Evolutionary conservation across 2,888 invertebrate species (phyloP).

Genomic region (Micoletzkya japonica): DNA sequence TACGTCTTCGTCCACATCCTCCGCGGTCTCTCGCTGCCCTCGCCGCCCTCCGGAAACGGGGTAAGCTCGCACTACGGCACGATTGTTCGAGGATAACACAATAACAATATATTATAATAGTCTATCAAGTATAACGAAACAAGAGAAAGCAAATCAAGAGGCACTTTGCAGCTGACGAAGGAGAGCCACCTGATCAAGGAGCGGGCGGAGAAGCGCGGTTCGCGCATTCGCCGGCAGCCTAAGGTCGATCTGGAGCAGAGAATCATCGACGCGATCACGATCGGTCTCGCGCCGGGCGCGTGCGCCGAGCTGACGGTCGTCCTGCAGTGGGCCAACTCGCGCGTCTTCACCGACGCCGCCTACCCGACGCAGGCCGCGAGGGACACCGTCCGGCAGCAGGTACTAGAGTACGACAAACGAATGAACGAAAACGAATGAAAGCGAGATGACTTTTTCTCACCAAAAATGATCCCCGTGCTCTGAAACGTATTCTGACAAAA

Average conservation of each 20-base stretch:
- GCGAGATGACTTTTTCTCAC: no score
- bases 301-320: background rate
- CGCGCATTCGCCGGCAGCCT: background rate
- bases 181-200: no score
- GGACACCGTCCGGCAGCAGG: constrained; percentile 41
- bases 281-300: background rate
- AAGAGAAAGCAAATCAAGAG: no score
- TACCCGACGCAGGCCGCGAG: constrained; percentile 40
- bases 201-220: background rate
- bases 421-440: background rate
- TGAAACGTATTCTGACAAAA: no score
- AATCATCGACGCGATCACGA: no score
- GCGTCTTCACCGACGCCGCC: constrained; percentile 52
- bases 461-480: no score
- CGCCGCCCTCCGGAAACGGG: background rate
- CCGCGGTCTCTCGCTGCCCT: background rate
- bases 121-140: no score
- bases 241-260: background rate
- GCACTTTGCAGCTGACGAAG: no score
- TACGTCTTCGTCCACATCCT: constrained; percentile 2
- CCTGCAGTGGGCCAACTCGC: constrained; percentile 51
- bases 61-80: background rate
- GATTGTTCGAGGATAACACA: no score
- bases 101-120: no score
- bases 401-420: constrained; percentile 7